Evolutionary conservation across 1,140 invertebrate genomes (phyloP).

Genomic region (Neodiprion virginianus): DNA sequence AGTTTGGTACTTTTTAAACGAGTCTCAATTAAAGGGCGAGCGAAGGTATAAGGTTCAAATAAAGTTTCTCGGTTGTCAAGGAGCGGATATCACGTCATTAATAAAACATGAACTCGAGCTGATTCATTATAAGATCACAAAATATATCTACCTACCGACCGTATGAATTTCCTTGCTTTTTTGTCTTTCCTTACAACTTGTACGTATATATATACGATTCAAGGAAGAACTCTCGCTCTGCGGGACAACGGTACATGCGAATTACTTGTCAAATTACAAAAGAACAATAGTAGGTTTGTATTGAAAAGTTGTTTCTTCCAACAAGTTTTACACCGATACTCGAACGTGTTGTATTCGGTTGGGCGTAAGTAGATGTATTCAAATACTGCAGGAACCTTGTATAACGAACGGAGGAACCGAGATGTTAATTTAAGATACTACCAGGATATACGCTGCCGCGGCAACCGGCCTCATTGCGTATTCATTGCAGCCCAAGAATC

Average conservation of each 20-base stretch:
- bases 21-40: neutral
- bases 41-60: neutral
- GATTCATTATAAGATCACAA: neutral
- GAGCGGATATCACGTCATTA: neutral
- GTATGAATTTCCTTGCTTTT: neutral
- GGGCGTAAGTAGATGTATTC: neutral
- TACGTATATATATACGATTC: too few relatives aligned
- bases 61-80: constrained; percentile 5
- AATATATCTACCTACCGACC: neutral
- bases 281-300: too few relatives aligned
- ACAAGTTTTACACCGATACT: too few relatives aligned
- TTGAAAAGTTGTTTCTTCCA: too few relatives aligned
- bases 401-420: constrained; percentile 1
- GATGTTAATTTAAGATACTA: constrained; percentile 3
- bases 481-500: constrained; percentile 7
- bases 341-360: too few relatives aligned
- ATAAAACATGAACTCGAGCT: constrained; percentile 4
- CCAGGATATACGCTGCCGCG: neutral
- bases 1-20: constrained; percentile 2
- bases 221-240: too few relatives aligned
- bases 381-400: neutral
- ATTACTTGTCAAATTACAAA: too few relatives aligned
- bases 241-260: too few relatives aligned
- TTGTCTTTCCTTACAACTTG: neutral
- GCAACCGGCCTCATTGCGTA: neutral